Conservation (phyloP, 2,113 vertebrate genomes). For the Bambusicola thoracicus region DNA sequence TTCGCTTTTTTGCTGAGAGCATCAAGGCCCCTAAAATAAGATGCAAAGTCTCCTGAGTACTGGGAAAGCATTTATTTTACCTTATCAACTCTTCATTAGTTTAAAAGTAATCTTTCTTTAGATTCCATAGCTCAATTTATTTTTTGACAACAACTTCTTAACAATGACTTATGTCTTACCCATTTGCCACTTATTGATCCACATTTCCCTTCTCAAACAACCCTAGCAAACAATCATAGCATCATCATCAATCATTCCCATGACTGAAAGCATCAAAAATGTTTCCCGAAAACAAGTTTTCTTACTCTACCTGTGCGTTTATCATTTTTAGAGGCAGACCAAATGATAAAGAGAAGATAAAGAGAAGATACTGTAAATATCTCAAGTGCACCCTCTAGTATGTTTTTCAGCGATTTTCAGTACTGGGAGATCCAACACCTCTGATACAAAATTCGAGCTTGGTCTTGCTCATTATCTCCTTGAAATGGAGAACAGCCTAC, state of each 20-base stretch:
- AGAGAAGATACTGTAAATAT: neutral
- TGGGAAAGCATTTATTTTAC: neutral
- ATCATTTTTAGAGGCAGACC: neutral
- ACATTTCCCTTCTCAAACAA: neutral
- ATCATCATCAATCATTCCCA: neutral
- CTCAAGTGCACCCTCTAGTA: neutral
- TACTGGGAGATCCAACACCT: neutral
- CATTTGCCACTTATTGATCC: neutral
- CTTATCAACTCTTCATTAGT: neutral
- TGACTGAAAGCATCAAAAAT: neutral
- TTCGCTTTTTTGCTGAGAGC: conserved; percentile 87
- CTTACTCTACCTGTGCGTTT: rapidly evolving
- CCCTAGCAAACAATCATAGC: neutral
- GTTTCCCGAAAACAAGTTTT: neutral
- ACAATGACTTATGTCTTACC: neutral
- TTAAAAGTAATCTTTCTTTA: neutral
- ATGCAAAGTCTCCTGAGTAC: neutral
- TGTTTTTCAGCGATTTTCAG: neutral
- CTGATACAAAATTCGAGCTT: neutral
- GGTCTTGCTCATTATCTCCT: neutral
- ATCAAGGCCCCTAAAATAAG: conserved; percentile 87
- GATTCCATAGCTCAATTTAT: neutral
- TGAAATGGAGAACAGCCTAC: rapidly evolving
- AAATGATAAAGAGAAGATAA: neutral
- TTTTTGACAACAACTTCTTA: neutral